phyloP scores from a whole-genome alignment of 2,797 vertebrate species.

The Sus cebifrons region DNA sequence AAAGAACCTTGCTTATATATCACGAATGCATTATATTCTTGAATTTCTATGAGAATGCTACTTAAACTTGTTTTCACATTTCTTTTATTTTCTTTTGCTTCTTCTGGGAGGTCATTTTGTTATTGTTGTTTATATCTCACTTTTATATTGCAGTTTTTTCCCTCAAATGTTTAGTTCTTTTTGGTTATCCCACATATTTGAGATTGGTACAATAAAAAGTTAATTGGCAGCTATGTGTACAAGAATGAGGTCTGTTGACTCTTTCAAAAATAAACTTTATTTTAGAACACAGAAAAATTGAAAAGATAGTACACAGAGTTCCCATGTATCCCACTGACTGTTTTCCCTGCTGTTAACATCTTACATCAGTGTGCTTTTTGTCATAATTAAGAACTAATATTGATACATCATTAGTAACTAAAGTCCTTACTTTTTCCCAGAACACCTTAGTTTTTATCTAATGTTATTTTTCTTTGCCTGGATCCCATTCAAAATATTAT shows the following conservation, averaged over 20 bases:
- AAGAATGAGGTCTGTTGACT: not conserved
- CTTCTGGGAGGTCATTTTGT: not conserved
- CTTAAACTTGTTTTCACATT: not conserved
- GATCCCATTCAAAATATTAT: not conserved
- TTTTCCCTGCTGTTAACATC: not conserved
- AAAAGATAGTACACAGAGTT: not conserved
- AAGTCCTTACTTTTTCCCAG: not conserved
- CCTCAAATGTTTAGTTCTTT: not conserved
- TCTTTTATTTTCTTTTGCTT: not conserved
- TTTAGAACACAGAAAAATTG: not conserved
- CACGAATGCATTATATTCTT: not conserved
- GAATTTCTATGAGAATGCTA: not conserved
- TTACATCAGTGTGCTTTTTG: not conserved
- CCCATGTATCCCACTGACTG: not conserved
- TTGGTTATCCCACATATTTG: not conserved
- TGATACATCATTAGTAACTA: not conserved
- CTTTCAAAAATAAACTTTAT: not conserved
- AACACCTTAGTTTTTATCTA: not conserved
- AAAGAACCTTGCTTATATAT: not conserved
- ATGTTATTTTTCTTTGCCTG: not conserved
- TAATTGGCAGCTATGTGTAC: not conserved
- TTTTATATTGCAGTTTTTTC: constrained; percentile 18
- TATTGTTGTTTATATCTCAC: not conserved
- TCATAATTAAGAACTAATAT: not conserved
- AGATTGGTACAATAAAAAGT: not conserved